Conservation (phyloP, 1,140 invertebrate species). For the Hesperophylax magnus region DNA sequence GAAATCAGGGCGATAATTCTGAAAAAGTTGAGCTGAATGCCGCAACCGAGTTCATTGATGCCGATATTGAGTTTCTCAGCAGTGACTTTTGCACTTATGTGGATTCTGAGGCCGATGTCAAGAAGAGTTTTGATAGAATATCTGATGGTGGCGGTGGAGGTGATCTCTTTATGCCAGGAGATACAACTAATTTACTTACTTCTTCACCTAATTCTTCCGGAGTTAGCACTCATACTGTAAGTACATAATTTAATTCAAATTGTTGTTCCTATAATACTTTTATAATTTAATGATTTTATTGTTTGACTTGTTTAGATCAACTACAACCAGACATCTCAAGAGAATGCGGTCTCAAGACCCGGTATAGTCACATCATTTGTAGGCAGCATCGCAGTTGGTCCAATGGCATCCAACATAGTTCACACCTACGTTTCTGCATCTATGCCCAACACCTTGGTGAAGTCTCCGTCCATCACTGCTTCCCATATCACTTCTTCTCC, state of each 20-base stretch:
- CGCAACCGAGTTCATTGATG: slow-evolving; percentile 67
- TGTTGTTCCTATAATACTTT: too few species aligned
- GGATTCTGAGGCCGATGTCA: slow-evolving; percentile 69
- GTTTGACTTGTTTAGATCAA: slow-evolving; percentile 39
- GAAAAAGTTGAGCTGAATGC: slow-evolving; percentile 59
- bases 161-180: slow-evolving; percentile 29
- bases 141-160: slow-evolving; percentile 57
- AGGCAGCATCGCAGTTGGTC: slow-evolving; percentile 49
- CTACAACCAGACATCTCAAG: slow-evolving; percentile 37
- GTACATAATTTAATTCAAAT: too few species aligned
- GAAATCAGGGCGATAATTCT: slow-evolving; percentile 38
- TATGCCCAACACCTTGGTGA: slow-evolving; percentile 36
- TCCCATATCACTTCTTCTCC: slow-evolving; percentile 37
- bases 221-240: slow-evolving; percentile 15
- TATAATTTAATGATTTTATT: not conserved
- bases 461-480: slow-evolving; percentile 34
- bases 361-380: slow-evolving; percentile 50
- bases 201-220: slow-evolving; percentile 14
- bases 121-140: slow-evolving; percentile 69
- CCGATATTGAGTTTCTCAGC: slow-evolving; percentile 69
- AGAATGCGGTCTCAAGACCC: slow-evolving; percentile 39
- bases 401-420: slow-evolving; percentile 45
- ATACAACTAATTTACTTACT: slow-evolving; percentile 3
- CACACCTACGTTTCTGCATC: slow-evolving; percentile 48
- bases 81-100: slow-evolving; percentile 67